phyloP scores from a whole-genome alignment of 2,113 vertebrate species.

The Pollimyrus isidori region DNA sequence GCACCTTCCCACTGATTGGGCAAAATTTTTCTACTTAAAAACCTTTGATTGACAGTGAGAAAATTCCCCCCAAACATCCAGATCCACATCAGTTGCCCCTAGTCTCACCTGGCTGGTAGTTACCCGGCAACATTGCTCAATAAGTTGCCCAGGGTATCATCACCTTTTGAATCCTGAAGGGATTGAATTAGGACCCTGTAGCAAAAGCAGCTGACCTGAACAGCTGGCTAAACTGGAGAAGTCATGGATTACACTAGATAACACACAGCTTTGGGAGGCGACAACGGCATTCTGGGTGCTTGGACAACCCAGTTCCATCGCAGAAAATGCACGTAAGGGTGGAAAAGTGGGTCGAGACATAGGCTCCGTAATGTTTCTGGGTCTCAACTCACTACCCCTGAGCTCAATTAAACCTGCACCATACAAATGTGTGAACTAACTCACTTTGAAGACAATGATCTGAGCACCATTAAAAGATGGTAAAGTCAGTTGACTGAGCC shows the following conservation, averaged over 20 bases:
- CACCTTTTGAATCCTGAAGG: background rate
- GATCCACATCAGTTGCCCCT: background rate
- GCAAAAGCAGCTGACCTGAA: background rate
- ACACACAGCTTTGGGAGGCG: background rate
- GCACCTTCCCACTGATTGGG: background rate
- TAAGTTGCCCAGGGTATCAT: background rate
- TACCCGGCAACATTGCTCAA: background rate
- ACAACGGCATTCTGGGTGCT: background rate
- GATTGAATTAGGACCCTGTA: background rate
- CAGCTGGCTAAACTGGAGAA: background rate
- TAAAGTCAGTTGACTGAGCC: background rate
- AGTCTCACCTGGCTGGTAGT: background rate
- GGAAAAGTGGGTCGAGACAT: background rate
- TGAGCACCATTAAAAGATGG: background rate
- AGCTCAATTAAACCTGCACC: background rate
- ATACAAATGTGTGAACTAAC: background rate
- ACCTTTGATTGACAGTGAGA: background rate
- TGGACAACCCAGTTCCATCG: background rate
- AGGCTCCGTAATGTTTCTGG: background rate
- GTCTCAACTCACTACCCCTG: background rate
- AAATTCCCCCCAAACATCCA: background rate
- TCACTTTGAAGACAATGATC: background rate
- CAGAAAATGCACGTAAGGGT: background rate
- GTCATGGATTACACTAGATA: background rate
- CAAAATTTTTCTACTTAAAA: background rate